These are phyloP conservation scores for Ecdyonurus torrentis DNA, from an alignment of 2,888 invertebrate species.

Conservation along the genomic window DNA sequence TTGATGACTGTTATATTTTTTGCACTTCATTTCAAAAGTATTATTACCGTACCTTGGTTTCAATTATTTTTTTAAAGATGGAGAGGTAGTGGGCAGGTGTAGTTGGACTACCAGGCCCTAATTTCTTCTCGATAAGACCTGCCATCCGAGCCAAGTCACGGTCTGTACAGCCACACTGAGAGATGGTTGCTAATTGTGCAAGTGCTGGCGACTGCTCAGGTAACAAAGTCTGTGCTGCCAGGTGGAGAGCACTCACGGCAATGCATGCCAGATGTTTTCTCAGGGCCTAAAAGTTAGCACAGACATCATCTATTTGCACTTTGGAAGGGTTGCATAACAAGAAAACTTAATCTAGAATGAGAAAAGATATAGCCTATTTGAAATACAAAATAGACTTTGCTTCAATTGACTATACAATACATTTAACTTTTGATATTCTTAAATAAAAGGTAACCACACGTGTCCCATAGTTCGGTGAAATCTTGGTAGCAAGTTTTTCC, in stretches of 20 bases:
- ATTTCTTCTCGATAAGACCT: constrained; percentile 58
- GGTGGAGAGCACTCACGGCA: constrained; percentile 69
- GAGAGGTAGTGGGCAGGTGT: constrained; percentile 50
- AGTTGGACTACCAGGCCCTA: constrained; percentile 42
- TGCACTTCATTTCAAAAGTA: too few species aligned
- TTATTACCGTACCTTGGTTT: too few species aligned
- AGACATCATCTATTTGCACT: neutral
- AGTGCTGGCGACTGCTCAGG: constrained; percentile 17
- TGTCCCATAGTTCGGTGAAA: too few species aligned
- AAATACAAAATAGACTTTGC: too few species aligned
- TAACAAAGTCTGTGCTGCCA: constrained; percentile 46
- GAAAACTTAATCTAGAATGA: too few species aligned
- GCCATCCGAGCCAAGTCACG: constrained; percentile 79
- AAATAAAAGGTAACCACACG: too few species aligned
- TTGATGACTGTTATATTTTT: too few species aligned
- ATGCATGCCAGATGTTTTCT: constrained; percentile 79
- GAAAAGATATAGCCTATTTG: too few species aligned
- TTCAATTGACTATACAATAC: too few species aligned
- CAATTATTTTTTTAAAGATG: too few species aligned
- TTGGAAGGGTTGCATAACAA: neutral
- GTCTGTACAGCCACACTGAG: constrained; percentile 65
- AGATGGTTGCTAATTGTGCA: constrained; percentile 46
- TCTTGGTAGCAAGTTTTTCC: too few species aligned
- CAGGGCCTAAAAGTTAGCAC: constrained; percentile 29
- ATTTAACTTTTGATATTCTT: too few species aligned